These are phyloP conservation scores for Dusona sp. DNA, from an alignment of 2,888 invertebrate genomes.

Conservation along the genomic window DNA sequence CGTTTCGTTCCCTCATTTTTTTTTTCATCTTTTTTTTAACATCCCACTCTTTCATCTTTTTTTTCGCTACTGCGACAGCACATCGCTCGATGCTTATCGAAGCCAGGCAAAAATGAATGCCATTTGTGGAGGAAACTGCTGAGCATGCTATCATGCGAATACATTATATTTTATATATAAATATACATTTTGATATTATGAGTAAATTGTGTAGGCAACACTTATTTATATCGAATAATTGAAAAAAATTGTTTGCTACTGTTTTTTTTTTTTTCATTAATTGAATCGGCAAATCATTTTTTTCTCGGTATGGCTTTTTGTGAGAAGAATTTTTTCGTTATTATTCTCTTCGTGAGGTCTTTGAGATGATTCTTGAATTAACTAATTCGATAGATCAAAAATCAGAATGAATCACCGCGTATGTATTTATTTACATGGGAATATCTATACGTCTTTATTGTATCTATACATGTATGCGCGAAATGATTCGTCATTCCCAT, in stretches of 20 bases:
- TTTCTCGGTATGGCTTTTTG: not conserved
- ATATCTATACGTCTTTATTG: not conserved
- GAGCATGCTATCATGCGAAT: slow-evolving; percentile 59
- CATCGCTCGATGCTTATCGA: slow-evolving; percentile 79
- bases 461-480: slow-evolving; percentile 16
- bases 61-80: slow-evolving; percentile 76
- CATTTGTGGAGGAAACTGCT: slow-evolving; percentile 76
- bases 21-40: slow-evolving; percentile 35
- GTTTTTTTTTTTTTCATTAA: not conserved
- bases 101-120: slow-evolving; percentile 78
- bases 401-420: slow-evolving; percentile 57
- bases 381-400: slow-evolving; percentile 37
- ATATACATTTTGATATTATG: not conserved
- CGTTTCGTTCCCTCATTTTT: slow-evolving; percentile 50
- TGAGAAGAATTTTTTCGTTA: slow-evolving; percentile 18
- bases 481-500: slow-evolving; percentile 45
- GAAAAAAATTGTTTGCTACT: not conserved
- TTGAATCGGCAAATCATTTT: not conserved
- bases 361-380: slow-evolving; percentile 51
- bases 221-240: not conserved
- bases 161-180: slow-evolving; percentile 13
- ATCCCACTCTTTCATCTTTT: slow-evolving; percentile 52
- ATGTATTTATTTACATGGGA: not conserved
- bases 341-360: slow-evolving; percentile 1
- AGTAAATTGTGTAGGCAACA: not conserved